Evolutionary conservation across 2,888 invertebrate species (phyloP), one percentile per base, ranked within the genome.

Genomic region (Folsomia manolachei): DNA sequence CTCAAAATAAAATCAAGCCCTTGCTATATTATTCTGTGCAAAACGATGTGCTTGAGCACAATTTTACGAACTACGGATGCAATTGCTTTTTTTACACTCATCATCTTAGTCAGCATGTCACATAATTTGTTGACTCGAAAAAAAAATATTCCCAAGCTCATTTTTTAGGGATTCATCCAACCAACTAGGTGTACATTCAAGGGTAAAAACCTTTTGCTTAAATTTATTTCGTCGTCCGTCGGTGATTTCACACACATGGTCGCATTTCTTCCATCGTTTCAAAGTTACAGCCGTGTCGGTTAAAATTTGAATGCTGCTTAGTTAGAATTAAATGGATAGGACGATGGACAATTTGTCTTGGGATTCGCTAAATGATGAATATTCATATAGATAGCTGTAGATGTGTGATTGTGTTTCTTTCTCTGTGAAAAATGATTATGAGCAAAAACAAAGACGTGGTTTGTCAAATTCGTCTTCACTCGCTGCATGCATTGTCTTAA

Each of bases 31-130:
- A n/a, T n/a, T 56, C 7, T 56, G 56, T 56, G 56, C 56, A 56
- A 56, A 56, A 56, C 7, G 56, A 4, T 14, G 14, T 39, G 39
- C 39, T 39, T 14, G 39, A 19, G 21, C 56, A 56, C 4, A 56
- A 56, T 19, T 56, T 56, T 56, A 56, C 56, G 19, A 56, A 56
- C 56, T 56, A 56, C 56, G 56, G 56, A 56, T 56, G 56, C 56
- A 56, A 56, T 56, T 56, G 18, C 11, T 56, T 56, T 56, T n/a
- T 56, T 56, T 56, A 56, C 19, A 56, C 19, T 56, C 56, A 56
- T 56, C 56, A 56, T 19, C 62, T 62, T 62, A 14, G 62, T 62
- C 26, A 24, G 26, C 62, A 62, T 62, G 62, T 62, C 62, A 62
- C 62, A 62, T 24, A 24, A 62, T 62, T 62, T 56, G 56, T 56